Evolutionary conservation across 2,888 invertebrate genomes (phyloP), one percentile per base, ranked within the genome.

Genomic region (Margaritifera margaritifera): DNA sequence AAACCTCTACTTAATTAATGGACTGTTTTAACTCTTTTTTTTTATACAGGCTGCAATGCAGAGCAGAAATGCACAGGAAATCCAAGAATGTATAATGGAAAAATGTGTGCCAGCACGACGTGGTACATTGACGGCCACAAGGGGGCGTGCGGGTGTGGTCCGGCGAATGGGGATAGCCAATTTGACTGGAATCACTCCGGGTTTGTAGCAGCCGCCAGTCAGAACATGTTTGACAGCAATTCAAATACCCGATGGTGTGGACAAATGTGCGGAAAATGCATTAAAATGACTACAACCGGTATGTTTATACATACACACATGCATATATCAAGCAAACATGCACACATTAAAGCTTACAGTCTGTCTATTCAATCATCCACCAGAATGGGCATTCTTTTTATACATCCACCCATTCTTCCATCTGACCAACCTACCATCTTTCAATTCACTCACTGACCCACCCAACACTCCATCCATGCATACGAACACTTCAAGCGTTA

Each of bases 51-150:
- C 27, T 68, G 62, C 24, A 31, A 42, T 51, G 78, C 69, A 4
- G 20, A 55, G 6, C 72, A 58, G 56, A 75, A 64, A 67, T 80
- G 80, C 24, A 18, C 59, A 0, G 80, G 80, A 5, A 55, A n/a
- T 4, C 80, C 80, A 2, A 69, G 74, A 53, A 78, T 53, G 55
- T 79, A 72, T 56, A 77, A 85, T 27, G 83, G 83, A 1, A 81
- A 82, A 64, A 68, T 63, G 15, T 85, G 85, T 57, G 85, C 83
- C 18, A 81, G 82, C n/a, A 85, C 85, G n/a, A 84, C 85, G 0
- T 70, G 71, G n/a, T 85, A 84, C 56, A 63, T 70, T 22, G 85
- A 83, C 62, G 70, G 69, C n/a, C 83, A 82, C 63, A 83, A 81
- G 53, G 85, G 85, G 8, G 81, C 83, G 20, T 80, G 82, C 67